Conservation (phyloP, 35 echinoderm and acorn worm genomes). For the Heliocidaris erythrogramma region DNA sequence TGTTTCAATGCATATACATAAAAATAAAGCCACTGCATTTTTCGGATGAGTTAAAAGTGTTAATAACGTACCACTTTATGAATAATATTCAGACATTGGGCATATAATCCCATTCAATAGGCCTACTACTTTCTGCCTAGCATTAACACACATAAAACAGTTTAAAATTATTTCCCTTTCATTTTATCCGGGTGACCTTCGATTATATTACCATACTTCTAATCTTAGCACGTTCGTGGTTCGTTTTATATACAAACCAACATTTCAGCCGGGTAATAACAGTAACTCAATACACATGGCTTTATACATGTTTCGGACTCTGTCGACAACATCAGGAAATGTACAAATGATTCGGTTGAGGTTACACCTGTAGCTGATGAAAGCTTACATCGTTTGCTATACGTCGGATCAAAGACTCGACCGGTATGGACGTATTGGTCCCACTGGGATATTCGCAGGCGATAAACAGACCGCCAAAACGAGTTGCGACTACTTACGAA, state of each 20-base stretch:
- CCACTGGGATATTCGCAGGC: constrained; percentile 8
- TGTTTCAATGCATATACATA: no score
- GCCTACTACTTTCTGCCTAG: not conserved
- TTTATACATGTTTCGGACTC: not conserved
- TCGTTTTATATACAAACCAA: not conserved
- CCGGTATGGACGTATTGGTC: not conserved
- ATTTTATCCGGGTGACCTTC: not conserved
- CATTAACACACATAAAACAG: not conserved
- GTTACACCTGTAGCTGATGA: constrained; percentile 19
- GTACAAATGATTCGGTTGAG: not conserved
- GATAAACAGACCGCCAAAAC: constrained; percentile 34
- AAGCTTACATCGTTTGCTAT: constrained; percentile 29
- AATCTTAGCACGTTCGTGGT: not conserved
- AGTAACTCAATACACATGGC: not conserved
- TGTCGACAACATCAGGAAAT: not conserved
- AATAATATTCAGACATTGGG: no score
- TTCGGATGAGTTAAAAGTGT: no score
- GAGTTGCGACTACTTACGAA: constrained; percentile 23
- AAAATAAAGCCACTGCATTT: no score
- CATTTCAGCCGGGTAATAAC: not conserved
- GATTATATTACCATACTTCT: not conserved
- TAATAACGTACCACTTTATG: no score
- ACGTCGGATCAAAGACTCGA: not conserved
- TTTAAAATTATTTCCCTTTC: not conserved
- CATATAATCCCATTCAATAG: not conserved